A percentile compares a stretch with the other conserved stretches of the same genome.
Conservation (phyloP, 2,113 vertebrate species). For the Cervus canadensis region DNA sequence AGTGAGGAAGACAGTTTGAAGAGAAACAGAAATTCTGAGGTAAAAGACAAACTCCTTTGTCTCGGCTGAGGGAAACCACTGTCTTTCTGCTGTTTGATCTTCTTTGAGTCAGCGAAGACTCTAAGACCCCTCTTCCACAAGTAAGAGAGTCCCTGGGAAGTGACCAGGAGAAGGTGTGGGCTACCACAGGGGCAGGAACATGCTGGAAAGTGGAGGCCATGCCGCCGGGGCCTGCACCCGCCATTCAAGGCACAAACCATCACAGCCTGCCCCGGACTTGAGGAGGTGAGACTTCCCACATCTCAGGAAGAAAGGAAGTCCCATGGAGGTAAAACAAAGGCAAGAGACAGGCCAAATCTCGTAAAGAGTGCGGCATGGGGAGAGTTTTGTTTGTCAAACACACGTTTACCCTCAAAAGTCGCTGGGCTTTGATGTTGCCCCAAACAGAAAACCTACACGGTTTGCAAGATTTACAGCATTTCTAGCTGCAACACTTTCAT, state of each 20-base stretch:
- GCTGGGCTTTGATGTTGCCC: constrained; percentile 79
- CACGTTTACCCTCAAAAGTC: constrained; percentile 79
- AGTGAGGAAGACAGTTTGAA: constrained; percentile 42
- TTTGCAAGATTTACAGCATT: constrained; percentile 76
- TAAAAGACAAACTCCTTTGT: constrained; percentile 61
- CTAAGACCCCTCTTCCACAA: constrained; percentile 48
- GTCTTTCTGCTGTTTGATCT: not conserved
- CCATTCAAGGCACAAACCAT: constrained; percentile 74
- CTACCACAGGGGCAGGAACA: constrained; percentile 69
- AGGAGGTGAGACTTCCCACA: constrained; percentile 79
- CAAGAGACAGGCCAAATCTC: constrained; percentile 82
- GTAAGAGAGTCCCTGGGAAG: constrained; percentile 74
- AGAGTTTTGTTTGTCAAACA: constrained; percentile 84
- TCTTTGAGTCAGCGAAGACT: not conserved
- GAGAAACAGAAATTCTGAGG: constrained; percentile 55
- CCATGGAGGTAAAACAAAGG: constrained; percentile 81
- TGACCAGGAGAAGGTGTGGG: constrained; percentile 55
- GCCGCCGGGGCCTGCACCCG: constrained; percentile 62
- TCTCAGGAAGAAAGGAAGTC: constrained; percentile 76
- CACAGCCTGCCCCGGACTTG: constrained; percentile 61
- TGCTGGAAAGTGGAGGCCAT: constrained; percentile 69
- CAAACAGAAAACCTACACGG: constrained; percentile 76
- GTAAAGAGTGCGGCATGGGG: constrained; percentile 77
- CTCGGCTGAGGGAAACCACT: constrained; percentile 46
- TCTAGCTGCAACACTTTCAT: constrained; percentile 55